A percentile compares a stretch with the other conserved stretches of the same genome.
These are phyloP conservation scores for Cirrhinus molitorella DNA, from an alignment of 2,797 vertebrate genomes.

Conservation along the genomic window DNA sequence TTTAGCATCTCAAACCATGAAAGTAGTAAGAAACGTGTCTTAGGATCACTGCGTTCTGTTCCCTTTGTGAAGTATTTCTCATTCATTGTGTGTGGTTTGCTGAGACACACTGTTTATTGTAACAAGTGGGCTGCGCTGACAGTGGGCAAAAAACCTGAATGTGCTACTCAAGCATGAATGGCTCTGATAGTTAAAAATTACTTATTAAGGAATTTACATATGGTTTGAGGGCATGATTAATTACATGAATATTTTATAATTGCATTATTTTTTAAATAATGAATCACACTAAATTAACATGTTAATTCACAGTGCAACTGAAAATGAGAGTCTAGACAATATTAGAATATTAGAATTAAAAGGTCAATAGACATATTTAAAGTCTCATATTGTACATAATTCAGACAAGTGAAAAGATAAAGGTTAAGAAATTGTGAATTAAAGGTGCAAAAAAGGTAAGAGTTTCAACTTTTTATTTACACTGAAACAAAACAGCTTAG, in stretches of 20 bases:
- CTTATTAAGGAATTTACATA: constrained; percentile 13
- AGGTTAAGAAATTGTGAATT: not conserved
- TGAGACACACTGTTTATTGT: not conserved
- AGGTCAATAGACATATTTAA: not conserved
- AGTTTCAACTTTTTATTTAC: not conserved
- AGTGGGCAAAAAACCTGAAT: not conserved
- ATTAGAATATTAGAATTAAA: no score
- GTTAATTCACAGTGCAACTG: not conserved
- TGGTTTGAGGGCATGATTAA: not conserved
- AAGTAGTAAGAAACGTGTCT: no score
- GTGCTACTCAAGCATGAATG: not conserved
- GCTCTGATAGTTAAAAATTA: not conserved
- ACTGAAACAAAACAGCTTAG: not conserved
- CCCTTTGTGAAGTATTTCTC: no score
- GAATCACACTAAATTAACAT: not conserved
- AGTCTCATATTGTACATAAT: no score
- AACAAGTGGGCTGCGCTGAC: not conserved
- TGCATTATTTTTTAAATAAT: constrained; percentile 1
- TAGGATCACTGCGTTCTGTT: no score
- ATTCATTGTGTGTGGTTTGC: no score
- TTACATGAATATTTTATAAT: constrained; percentile 1
- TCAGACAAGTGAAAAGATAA: not conserved
- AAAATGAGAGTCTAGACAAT: constrained; percentile 2
- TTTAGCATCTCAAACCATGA: not conserved
- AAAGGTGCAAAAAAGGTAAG: not conserved